Conservation (phyloP, 2,888 invertebrate genomes). For the Pegoplata infirma region DNA sequence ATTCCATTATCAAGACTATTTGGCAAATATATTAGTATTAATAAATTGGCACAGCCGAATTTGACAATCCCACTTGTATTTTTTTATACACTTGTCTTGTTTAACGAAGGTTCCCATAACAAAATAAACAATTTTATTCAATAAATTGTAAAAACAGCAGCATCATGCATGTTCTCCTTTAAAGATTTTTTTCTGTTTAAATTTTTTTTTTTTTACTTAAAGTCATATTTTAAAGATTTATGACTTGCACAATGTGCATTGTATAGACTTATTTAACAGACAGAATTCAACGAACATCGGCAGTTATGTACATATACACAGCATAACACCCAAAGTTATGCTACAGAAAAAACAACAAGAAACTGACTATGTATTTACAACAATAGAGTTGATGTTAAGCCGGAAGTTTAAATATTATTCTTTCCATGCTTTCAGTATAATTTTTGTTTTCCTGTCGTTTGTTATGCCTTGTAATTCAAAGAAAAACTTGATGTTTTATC, state of each 20-base stretch:
- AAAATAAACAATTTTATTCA: too few species aligned
- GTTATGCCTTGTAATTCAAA: slow-evolving; percentile 9
- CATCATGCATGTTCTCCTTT: too few species aligned
- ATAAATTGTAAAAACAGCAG: neutral
- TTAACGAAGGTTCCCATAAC: too few species aligned
- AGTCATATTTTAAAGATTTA: neutral
- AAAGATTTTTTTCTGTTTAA: neutral
- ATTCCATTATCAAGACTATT: too few species aligned
- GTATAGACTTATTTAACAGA: neutral
- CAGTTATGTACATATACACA: too few species aligned
- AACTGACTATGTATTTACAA: neutral
- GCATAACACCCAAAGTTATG: slow-evolving; percentile 14
- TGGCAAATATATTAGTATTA: too few species aligned
- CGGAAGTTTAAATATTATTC: slow-evolving; percentile 26
- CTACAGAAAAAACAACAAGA: neutral
- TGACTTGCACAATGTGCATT: neutral
- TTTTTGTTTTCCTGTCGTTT: neutral
- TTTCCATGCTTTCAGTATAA: neutral
- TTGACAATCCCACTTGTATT: too few species aligned
- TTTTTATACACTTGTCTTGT: too few species aligned
- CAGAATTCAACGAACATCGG: neutral
- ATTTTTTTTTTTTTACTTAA: neutral
- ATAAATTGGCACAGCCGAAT: too few species aligned
- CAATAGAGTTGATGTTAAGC: slow-evolving; percentile 7
- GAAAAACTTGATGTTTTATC: slow-evolving; percentile 39